Percentiles rank a stretch among this genome's conserved stretches.
Evolutionary conservation across 2,888 invertebrate genomes (phyloP).

Genomic region (Nemurella pictetii): DNA sequence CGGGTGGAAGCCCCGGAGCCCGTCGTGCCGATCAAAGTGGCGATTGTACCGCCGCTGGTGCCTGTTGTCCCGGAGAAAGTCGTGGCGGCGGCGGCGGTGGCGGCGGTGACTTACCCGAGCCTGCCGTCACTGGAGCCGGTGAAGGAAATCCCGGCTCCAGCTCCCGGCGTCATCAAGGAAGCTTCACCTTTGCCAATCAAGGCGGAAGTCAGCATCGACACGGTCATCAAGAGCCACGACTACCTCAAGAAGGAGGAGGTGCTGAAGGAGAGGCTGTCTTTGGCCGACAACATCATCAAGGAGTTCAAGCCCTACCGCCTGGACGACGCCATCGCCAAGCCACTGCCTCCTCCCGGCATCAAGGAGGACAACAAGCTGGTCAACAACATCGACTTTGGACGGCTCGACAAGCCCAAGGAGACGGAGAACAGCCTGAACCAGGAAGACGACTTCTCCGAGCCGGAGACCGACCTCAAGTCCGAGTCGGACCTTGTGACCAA

Average conservation of each 20-base stretch:
- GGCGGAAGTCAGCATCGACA: constrained; percentile 47
- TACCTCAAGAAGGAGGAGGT: neutral
- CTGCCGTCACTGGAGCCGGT: neutral
- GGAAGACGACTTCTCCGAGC: constrained; percentile 43
- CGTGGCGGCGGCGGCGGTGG: neutral
- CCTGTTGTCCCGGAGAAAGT: neutral
- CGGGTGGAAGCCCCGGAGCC: neutral
- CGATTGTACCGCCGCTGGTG: neutral
- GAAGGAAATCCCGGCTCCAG: constrained; percentile 40
- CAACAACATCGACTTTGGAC: constrained; percentile 24
- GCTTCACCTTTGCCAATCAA: constrained; percentile 45
- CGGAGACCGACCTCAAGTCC: constrained; percentile 44
- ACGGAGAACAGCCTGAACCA: neutral
- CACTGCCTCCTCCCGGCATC: neutral
- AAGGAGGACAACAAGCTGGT: constrained; percentile 17
- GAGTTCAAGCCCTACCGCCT: constrained; percentile 12
- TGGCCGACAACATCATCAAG: neutral
- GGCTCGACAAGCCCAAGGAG: neutral
- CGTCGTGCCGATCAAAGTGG: neutral
- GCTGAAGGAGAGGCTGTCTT: neutral
- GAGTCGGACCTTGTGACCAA: constrained; percentile 43
- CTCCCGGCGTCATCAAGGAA: constrained; percentile 44
- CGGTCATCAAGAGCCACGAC: constrained; percentile 23
- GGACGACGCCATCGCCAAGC: neutral
- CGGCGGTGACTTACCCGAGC: neutral